A percentile compares a stretch with the other conserved stretches of the same genome.
phyloP scores from a whole-genome alignment of 1,140 invertebrate genomes.

The Theocolax elegans region DNA sequence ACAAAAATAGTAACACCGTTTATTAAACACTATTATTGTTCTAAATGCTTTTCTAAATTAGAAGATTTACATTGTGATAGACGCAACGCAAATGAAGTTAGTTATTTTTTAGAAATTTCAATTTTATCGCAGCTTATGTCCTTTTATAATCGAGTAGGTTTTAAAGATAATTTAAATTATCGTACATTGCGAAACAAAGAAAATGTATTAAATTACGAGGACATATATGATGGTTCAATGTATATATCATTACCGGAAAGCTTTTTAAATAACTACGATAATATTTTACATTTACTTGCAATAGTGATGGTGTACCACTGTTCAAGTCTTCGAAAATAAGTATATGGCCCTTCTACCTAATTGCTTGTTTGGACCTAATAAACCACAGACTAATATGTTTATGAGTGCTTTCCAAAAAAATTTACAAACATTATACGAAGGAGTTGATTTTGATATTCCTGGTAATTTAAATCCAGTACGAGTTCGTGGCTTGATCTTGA shows the following conservation, averaged over 20 bases:
- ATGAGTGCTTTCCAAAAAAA: background rate
- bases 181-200: background rate
- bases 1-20: no score
- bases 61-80: no score
- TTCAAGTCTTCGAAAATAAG: background rate
- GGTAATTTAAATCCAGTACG: background rate
- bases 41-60: no score
- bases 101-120: no score
- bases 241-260: background rate
- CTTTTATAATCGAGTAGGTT: background rate
- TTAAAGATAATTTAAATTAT: background rate
- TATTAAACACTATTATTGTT: no score
- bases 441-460: background rate
- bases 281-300: slow-evolving; percentile 9
- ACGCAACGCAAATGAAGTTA: no score
- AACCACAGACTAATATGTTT: slow-evolving; percentile 5
- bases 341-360: background rate
- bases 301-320: background rate
- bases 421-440: background rate
- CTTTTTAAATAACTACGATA: background rate
- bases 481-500: background rate
- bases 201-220: slow-evolving; percentile 1
- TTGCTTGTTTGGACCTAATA: background rate
- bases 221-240: slow-evolving; percentile 2
- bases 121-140: no score